Base-by-base conservation (phyloP, 1,140 invertebrate species). In the Philotrypesis tridentata region DNA sequence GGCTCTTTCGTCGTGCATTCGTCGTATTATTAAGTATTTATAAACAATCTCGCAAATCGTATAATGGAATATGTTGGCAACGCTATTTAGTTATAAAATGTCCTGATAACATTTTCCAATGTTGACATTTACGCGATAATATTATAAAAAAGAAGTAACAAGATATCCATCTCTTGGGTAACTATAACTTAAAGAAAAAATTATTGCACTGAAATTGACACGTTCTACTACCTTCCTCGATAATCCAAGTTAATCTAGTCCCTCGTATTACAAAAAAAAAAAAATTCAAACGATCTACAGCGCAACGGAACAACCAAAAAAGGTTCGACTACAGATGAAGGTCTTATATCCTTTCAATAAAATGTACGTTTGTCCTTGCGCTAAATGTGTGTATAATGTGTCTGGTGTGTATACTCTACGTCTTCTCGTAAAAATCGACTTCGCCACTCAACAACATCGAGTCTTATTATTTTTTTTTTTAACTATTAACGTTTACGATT, bases 391-490 rank as follows among this genome's bases (percentile, higher is more conserved):
- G 21, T 55, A 7, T 37, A 5, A 9, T 37, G 33, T 37, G 33
- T 37, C 4, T 37, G 33, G 33, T 37, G 33, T 37, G 33, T 37
- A 9, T 37, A 9, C n/a, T 37, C 4, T 37, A 37, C 9, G 33
- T 55, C 5, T 6, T 17, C 12, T 79, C 29, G 25, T 71, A 79
- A 79, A 79, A 79, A 79, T 79, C 55, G 31, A 11, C 40, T 70
- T 79, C 78, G 11, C 33, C 55, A 61, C 61, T 79, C 68, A 72
- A 79, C 43, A 72, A 79, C 71, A 80, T 74, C 37, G 72, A 74
- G 25, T 65, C 14, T 72, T n/a, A n/a, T 37, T 12, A 14, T 68
- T 68, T 17, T 12, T 67, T 31, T 68, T 33, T 33, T 68, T 31
- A 8, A 48, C 8, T 79, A 40, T 23, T 23, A 72, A 72, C 43